phyloP scores from a whole-genome alignment of 2,113 vertebrate genomes.

The Calyptomena viridis region DNA sequence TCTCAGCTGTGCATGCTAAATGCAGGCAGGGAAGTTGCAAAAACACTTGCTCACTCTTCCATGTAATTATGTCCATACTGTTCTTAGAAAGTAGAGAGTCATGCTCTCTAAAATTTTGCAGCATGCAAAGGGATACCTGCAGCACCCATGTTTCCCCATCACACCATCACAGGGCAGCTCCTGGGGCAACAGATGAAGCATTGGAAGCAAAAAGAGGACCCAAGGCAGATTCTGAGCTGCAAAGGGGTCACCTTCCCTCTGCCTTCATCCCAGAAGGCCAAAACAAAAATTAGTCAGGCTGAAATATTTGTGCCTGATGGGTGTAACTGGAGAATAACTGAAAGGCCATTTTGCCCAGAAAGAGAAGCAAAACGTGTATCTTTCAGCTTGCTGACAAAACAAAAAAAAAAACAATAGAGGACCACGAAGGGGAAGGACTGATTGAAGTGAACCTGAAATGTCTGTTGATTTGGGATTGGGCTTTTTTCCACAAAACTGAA shows the following conservation, averaged over 20 bases:
- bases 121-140: not conserved
- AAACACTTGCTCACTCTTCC: slow-evolving; percentile 37
- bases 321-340: not conserved
- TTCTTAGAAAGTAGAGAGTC: slow-evolving; percentile 63
- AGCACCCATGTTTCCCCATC: accelerated
- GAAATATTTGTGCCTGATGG: not conserved
- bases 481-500: not conserved
- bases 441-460: not conserved
- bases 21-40: slow-evolving; percentile 45
- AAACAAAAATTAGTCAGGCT: not conserved
- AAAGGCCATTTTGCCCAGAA: not conserved
- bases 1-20: not conserved
- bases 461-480: not conserved
- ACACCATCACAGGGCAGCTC: accelerated
- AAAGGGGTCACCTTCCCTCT: not conserved
- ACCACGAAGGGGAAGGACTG: not conserved
- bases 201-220: not conserved
- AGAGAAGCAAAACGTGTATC: not conserved
- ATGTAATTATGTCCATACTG: slow-evolving; percentile 3
- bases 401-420: not conserved
- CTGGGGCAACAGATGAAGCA: accelerated
- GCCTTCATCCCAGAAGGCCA: not conserved
- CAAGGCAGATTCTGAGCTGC: not conserved
- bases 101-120: not conserved
- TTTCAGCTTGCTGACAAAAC: not conserved